These are phyloP conservation scores for Neuroterus valhalla DNA, from an alignment of 1,140 invertebrate species.

Conservation along the genomic window DNA sequence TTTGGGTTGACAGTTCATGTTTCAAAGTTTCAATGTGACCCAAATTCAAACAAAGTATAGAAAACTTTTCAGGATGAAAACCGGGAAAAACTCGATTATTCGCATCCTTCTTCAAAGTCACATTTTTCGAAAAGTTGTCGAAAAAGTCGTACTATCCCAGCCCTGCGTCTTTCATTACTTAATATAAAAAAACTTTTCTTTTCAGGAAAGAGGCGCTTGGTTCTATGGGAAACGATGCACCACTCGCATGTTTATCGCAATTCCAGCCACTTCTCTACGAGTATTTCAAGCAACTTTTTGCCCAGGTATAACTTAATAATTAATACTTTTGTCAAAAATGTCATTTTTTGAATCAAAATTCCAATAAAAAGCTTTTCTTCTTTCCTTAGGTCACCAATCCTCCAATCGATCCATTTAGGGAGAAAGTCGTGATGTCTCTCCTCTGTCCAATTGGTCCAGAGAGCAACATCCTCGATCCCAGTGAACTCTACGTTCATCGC, in stretches of 20 bases:
- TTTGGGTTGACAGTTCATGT: no score
- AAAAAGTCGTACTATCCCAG: no score
- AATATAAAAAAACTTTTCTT: constrained; percentile 18
- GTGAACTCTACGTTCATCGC: constrained; percentile 91
- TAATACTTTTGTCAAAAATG: constrained; percentile 2
- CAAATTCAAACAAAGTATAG: no score
- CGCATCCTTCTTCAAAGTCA: no score
- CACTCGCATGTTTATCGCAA: constrained; percentile 94
- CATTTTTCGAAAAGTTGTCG: neutral
- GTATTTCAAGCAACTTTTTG: constrained; percentile 99
- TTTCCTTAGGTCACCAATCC: constrained; percentile 92
- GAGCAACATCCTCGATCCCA: constrained; percentile 94
- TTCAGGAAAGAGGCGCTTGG: constrained; percentile 97
- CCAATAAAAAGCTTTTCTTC: constrained; percentile 21
- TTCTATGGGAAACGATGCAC: constrained; percentile 99
- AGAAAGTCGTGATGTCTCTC: constrained; percentile 99
- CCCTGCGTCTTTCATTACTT: constrained; percentile 32
- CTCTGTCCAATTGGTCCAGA: constrained; percentile 94
- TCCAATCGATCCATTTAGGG: constrained; percentile 99
- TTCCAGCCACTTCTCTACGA: constrained; percentile 97
- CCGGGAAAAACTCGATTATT: no score
- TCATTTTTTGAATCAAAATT: neutral
- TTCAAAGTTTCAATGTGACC: no score
- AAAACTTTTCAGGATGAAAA: no score
- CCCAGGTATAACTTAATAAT: constrained; percentile 80